Percentiles rank a stretch among this genome's conserved stretches.
Evolutionary conservation across 2,888 invertebrate genomes (phyloP).

Genomic region (Xylota sylvarum): DNA sequence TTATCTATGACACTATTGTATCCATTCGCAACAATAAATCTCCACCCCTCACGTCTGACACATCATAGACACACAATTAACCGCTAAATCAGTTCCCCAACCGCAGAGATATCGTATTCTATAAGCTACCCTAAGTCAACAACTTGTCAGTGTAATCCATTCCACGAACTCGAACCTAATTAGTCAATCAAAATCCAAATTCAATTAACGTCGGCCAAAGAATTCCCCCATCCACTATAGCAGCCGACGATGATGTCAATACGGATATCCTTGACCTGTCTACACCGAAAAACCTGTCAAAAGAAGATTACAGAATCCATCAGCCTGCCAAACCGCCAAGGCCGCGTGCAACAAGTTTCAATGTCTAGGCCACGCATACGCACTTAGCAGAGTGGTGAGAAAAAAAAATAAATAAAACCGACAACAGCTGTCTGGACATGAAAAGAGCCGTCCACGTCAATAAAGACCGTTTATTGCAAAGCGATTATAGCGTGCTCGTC

Average conservation of each 20-base stretch:
- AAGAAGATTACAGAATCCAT: slow-evolving; percentile 24
- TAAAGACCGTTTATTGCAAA: slow-evolving; percentile 44
- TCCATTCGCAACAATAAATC: slow-evolving; percentile 14
- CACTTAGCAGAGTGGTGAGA: slow-evolving; percentile 3
- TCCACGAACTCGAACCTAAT: slow-evolving; percentile 32
- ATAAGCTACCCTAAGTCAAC: slow-evolving; percentile 27
- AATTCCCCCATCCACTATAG: background rate
- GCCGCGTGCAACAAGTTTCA: slow-evolving; percentile 26
- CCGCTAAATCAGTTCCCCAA: slow-evolving; percentile 24
- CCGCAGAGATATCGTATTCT: slow-evolving; percentile 49
- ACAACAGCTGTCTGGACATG: slow-evolving; percentile 13
- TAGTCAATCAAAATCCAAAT: slow-evolving; percentile 56
- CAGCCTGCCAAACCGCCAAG: background rate
- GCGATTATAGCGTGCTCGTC: slow-evolving; percentile 25
- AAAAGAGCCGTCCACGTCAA: slow-evolving; percentile 16
- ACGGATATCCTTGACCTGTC: slow-evolving; percentile 5
- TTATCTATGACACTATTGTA: slow-evolving; percentile 19
- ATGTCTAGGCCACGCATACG: slow-evolving; percentile 71
- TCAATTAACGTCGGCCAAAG: slow-evolving; percentile 34
- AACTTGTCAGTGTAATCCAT: slow-evolving; percentile 27
- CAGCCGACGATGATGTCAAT: background rate
- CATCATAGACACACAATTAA: slow-evolving; percentile 25
- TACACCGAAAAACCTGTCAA: background rate
- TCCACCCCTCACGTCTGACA: slow-evolving; percentile 1
- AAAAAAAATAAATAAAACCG: background rate